Evolutionary conservation across 2,113 vertebrate species (phyloP), one percentile per base, ranked within the genome.

Genomic region (Periophthalmus modestus): DNA sequence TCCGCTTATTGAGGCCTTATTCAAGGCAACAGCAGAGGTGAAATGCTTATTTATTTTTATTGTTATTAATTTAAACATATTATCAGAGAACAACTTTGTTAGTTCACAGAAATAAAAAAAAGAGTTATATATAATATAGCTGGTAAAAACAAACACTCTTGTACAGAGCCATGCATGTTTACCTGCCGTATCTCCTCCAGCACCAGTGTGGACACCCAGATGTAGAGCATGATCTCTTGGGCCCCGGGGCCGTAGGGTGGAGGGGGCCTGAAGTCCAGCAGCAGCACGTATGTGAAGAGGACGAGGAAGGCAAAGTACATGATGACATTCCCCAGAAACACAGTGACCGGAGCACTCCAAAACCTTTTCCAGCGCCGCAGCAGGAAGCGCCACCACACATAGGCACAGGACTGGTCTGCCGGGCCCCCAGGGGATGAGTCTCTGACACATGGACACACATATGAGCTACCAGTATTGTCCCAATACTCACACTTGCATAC

Each of bases 111-210:
- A 3, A 28, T 2, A 28, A 28, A n/a, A n/a, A n/a, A n/a, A n/a
- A n/a, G 28, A 28, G 28, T 28, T 28, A 46, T 46, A n/a, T n/a
- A n/a, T n/a, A n/a, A n/a, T n/a, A n/a, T n/a, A n/a, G n/a, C n/a
- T n/a, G n/a, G n/a, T n/a, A n/a, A n/a, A n/a, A n/a, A n/a, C n/a
- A n/a, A n/a, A n/a, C n/a, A n/a, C n/a, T n/a, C n/a, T n/a, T n/a
- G n/a, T n/a, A n/a, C n/a, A n/a, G n/a, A n/a, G n/a, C n/a, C n/a
- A n/a, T n/a, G n/a, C 19, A 11, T 28, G 12, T 13, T 72, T 65
- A 98, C 97, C 95, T 99, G 97, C 74, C 97, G 91, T 46, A 97
- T 90, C 88, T 99, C 97, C 83, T 98, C 97, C 87, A 98, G 91
- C 77, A 98, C 97, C 79, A 99, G 71, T 0, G 97, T 99, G 68